Base-by-base conservation (phyloP, 2,797 vertebrate genomes). In the Falco peregrinus region DNA sequence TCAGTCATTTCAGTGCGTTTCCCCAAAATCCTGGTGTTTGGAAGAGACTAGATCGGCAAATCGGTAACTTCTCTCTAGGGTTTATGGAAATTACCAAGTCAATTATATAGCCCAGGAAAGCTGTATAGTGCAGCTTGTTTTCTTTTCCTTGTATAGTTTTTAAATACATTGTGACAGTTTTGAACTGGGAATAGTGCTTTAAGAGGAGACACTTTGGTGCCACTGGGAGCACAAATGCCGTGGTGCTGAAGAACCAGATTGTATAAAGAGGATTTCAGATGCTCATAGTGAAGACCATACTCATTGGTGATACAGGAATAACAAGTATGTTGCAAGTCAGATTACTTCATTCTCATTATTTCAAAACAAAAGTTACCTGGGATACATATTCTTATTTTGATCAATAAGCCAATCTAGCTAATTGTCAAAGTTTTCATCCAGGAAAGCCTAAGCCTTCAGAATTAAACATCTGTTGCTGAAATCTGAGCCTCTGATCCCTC, bases 1-100 rank as follows among this genome's bases (percentile, higher is more conserved):
- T 93, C 80, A 87, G 61, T 59, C 61, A 84, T 96, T 95, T 90
- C 61, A 87, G 31, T 91, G 65, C 82, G 20, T 94, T 88, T 90
- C 39, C 59, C 80, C 59, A 31, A 84, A 95, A 90, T 83, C 75
- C 77, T 73, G 56, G 18, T 84, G 26, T 9, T 43, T 76, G 69
- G 43, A 92, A 78, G 57, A 93, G 76, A 74, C 68, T 83, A 91
- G 95, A 73, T 50, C 84, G 89, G 87, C 84, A 91, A 94, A 75
- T 70, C 2, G 35, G 50, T 95, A 87, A 91, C 71, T 91, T 96
- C 51, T 95, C 94, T 63, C 73, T 86, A 47, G 90, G 75, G 86
- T 67, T 95, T 93, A 53, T 93, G 85, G 92, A 71, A 94, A 94
- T 90, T 54, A 41, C 54, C 7, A 41, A 92, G 71, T 90, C 82